Percentiles rank a stretch among this genome's conserved stretches.
Conservation (phyloP, 2,888 invertebrate species). For the Stomorhina lunata region DNA sequence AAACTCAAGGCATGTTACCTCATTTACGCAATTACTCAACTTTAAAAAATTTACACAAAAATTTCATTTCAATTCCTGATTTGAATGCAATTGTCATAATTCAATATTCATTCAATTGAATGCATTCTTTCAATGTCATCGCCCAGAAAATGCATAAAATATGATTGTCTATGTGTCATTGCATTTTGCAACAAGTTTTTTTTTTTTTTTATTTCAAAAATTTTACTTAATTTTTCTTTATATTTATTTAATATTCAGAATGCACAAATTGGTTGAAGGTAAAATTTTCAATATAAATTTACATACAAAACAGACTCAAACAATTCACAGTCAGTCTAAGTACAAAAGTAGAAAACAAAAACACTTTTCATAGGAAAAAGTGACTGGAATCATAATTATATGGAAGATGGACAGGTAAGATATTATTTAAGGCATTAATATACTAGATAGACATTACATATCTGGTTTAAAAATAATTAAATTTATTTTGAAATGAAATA, state of each 20-base stretch:
- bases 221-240: background rate
- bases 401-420: slow-evolving; percentile 21
- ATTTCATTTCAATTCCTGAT: background rate
- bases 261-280: slow-evolving; percentile 64
- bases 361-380: slow-evolving; percentile 2
- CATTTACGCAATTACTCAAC: background rate
- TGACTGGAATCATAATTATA: slow-evolving; percentile 67
- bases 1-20: too few relatives aligned
- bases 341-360: too few relatives aligned
- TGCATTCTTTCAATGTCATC: slow-evolving; percentile 45
- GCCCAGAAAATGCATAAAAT: background rate
- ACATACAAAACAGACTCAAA: background rate
- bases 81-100: background rate
- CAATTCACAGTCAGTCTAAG: too few relatives aligned
- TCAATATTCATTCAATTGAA: background rate
- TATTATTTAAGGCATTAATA: background rate
- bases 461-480: background rate
- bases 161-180: slow-evolving; percentile 14
- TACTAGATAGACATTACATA: background rate
- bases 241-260: slow-evolving; percentile 55
- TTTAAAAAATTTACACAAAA: background rate
- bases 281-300: slow-evolving; percentile 37
- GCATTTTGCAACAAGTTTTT: slow-evolving; percentile 35
- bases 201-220: slow-evolving; percentile 6
- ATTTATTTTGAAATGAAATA: background rate